These are phyloP conservation scores for Festucalex cinctus DNA, from an alignment of 2,113 vertebrate species.

Conservation along the genomic window DNA sequence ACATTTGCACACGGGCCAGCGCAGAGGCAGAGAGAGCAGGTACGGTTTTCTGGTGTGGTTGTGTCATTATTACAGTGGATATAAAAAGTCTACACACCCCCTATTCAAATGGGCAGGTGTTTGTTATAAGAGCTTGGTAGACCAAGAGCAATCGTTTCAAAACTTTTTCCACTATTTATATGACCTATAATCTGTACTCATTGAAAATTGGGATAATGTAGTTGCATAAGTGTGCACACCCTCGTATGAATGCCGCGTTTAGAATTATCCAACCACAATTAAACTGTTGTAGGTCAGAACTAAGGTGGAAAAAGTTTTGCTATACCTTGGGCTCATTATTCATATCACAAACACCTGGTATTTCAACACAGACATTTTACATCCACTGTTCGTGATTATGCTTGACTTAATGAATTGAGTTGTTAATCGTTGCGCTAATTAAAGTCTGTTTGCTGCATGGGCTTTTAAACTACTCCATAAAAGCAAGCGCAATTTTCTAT, in stretches of 20 bases:
- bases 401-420: constrained; percentile 14
- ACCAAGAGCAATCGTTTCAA: too few relatives aligned
- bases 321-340: background rate
- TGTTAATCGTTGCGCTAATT: constrained; percentile 50
- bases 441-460: constrained; percentile 37
- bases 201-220: background rate
- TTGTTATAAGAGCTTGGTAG: background rate
- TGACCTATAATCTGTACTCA: too few relatives aligned
- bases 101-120: background rate
- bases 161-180: too few relatives aligned
- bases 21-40: constrained; percentile 54
- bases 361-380: background rate
- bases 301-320: too few relatives aligned
- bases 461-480: constrained; percentile 40
- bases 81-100: background rate
- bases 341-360: background rate
- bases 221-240: background rate
- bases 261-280: background rate
- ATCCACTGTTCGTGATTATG: background rate
- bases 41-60: constrained; percentile 5
- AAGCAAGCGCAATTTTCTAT: constrained; percentile 28
- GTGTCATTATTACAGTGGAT: background rate
- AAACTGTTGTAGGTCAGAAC: too few relatives aligned
- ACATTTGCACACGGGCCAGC: constrained; percentile 65
- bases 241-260: background rate